Evolutionary conservation across 1,140 invertebrate species (phyloP), one percentile per base, ranked within the genome.

Genomic region (Drosophila grimshawi): DNA sequence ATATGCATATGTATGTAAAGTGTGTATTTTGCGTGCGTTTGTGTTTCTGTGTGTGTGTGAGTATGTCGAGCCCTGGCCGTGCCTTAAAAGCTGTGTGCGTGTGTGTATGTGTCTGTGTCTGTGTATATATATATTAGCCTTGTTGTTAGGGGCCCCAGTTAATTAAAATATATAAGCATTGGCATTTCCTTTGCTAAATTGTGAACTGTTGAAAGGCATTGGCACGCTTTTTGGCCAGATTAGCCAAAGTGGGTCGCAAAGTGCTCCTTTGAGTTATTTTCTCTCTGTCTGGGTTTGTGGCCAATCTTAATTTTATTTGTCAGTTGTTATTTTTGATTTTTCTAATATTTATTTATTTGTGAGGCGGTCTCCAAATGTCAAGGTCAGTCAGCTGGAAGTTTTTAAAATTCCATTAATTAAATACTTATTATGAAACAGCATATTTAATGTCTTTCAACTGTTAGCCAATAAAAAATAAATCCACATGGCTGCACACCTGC

Each of bases 111-210:
- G n/a, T n/a, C n/a, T n/a, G n/a, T 19, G 19, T 19, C 19, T 19
- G 19, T 1, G 19, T 19, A 19, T 19, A 19, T 19, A 19, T 19
- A 19, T 19, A 1, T 30, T 55, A 11, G 52, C 33, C 19, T 8
- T 57, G 27, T 57, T 52, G 33, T 51, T 65, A 19, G n/a, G 19
- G 43, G 5, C 8, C 11, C 8, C 11, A 55, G 56, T 69, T 76
- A 71, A 76, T 76, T 76, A 76, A 71, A 76, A 76, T 76, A 71
- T 65, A 65, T 61, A 64, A 60, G 53, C 53, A 70, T 69, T 69
- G 71, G 57, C 51, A 61, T 53, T 68, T 43, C 56, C 51, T 61
- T 67, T 39, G 11, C 46, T 43, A 33, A 57, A 56, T 59, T 75
- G 30, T 59, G 72, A 75, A 75, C 59, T 64, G 72, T 63, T 75